Conservation (phyloP, 2,797 vertebrate species). For the Phalanger gymnotis region DNA sequence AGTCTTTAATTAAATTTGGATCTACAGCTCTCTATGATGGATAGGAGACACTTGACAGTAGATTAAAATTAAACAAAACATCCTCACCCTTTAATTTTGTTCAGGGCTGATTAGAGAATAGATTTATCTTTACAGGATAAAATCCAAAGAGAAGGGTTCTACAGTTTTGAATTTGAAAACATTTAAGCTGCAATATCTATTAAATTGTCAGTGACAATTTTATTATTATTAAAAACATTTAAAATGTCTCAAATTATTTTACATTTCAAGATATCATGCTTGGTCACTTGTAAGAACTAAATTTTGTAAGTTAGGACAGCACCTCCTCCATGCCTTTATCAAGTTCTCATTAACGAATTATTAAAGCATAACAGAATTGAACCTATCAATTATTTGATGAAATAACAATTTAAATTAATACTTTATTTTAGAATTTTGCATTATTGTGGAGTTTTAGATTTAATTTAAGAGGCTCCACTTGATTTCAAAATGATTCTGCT, state of each 20-base stretch:
- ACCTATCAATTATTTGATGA: background rate
- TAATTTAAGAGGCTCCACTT: background rate
- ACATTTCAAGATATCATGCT: background rate
- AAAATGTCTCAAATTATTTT: background rate
- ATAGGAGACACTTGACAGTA: constrained; percentile 60
- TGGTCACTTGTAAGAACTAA: background rate
- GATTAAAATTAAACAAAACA: constrained; percentile 63
- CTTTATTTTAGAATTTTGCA: background rate
- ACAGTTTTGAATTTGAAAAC: constrained; percentile 25
- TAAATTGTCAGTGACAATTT: background rate
- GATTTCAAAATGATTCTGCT: background rate
- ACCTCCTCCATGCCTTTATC: background rate
- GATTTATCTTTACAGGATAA: constrained; percentile 22
- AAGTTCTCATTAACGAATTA: background rate
- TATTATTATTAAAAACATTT: background rate
- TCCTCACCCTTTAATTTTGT: constrained; percentile 41
- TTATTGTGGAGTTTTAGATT: background rate
- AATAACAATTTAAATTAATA: background rate
- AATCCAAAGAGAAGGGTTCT: constrained; percentile 31
- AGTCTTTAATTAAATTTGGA: constrained; percentile 74
- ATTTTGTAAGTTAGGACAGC: background rate
- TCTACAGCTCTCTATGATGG: constrained; percentile 57
- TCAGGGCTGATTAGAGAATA: constrained; percentile 40
- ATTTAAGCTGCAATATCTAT: background rate
- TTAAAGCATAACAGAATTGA: background rate